Evolutionary conservation across 2,113 vertebrate genomes (phyloP), one percentile per base, ranked within the genome.

Genomic region (Microtus montanus): DNA sequence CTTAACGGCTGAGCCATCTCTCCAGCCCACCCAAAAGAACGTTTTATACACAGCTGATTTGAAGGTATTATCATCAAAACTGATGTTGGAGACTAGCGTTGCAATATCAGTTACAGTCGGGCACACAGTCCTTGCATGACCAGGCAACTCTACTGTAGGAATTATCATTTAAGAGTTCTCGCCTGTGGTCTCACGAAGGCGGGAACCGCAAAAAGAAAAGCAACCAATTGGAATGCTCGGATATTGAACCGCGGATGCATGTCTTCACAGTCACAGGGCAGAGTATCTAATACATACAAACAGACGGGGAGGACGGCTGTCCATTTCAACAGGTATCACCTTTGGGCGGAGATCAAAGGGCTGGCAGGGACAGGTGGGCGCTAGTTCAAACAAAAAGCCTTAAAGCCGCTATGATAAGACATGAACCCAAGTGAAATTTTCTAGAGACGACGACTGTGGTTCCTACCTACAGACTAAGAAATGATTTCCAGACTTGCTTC

Each of bases 401-500:
- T 63, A 66, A 41, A 93, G 61, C 20, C 28, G 66, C 86, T 92
- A 87, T 87, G 75, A 52, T 75, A 96, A 92, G 85, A 93, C 88
- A 82, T 68, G 75, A 94, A 91, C 54, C 84, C 44, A 44, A 61
- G 85, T 87, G 92, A 92, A 90, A 78, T 92, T 71, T 93, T 38
- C 93, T 92, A 88, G 94, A 71, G 90, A 58, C 92, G 92, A 63
- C 49, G 52, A 71, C 47, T 41, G 49, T 96, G 93, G 49, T 35
- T 22, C 82, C 41, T 52, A 61, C 54, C 47, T 66, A 70, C 41
- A 79, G 49, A 89, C 63, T 44, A 93, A 94, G 91, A 66, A 96
- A 89, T 84, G 41, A 77, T 94, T 96, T 95, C 89, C 33, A 91
- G 87, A 70, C 90, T 66, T 38, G 79, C 83, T 87, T 49, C 61